Evolutionary conservation across 2,888 invertebrate species (phyloP), one percentile per base, ranked within the genome.

Genomic region (Apomyelois bistriatella): DNA sequence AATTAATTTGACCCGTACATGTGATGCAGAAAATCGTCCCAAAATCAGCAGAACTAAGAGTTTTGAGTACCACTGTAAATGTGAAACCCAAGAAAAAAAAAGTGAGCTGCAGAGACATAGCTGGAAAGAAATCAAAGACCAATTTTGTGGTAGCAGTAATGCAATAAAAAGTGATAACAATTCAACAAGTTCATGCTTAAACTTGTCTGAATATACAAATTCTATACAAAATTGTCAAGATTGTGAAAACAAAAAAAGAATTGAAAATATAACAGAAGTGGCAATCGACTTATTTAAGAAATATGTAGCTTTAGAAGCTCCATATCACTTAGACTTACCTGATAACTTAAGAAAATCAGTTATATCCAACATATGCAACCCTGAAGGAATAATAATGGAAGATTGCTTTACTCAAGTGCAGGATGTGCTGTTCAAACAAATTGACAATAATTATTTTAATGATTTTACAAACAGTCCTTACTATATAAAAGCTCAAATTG

Each of bases 401-500:
- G 92, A 92, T 66, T 95, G 95, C 75, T 96, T 97, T 77, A 92
- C 93, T 59, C 91, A 93, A 56, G 93, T 95, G 52, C 95, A 96
- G 78, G 92, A 93, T 60, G 91, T 92, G 76, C 91, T 96, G 55
- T 91, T 93, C 58, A 90, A 92, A 53, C 85, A 93, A 71, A 92
- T 98, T 78, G 94, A 96, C 68, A 91, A 91, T 50, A 93, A 94
- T 82, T 94, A 95, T 87, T 95, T 95, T 76, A 93, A 93, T 67
- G 94, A 94, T 64, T 99, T 97, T 85, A 83, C 96, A 61, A 92
- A 94, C 67, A 98, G 97, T 79, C 95, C 95, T 72, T 96, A 94
- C 76, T 96, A 96, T 83, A 96, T 96, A 74, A 98, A 97, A 87
- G 96, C 98, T 89, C 97, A 98, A 89, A 94, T 99, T 66, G 98